Base-by-base conservation (phyloP, 2,113 vertebrate genomes). In the Cyprinodon variegatus region DNA sequence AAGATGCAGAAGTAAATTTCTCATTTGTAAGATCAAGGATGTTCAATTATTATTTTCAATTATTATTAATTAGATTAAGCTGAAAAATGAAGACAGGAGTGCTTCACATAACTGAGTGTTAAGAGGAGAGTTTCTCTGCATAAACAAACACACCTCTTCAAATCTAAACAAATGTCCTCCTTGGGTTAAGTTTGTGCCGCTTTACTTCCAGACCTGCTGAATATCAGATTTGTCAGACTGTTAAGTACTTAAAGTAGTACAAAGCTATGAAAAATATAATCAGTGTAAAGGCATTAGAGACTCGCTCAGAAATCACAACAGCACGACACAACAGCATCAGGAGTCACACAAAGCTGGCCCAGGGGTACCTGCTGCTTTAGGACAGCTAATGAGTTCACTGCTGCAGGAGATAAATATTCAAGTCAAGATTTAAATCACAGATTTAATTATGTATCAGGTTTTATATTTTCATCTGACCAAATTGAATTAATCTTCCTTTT, bases 191-290 rank as follows among this genome's bases (percentile, higher is more conserved):
- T 84, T 72, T 85, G 85, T 93, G 88, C 77, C 73, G 73, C 89
- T 92, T 92, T 86, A 90, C 83, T 86, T 93, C 93, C 91, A 93
- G 90, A 86, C 94, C 92, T 90, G 93, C 93, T 95, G 93, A 93
- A 94, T 92, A 88, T 89, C 89, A 83, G 48, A 89, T 88, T 83
- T 81, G 85, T 92, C 85, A 91, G 80, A 89, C 84, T 79, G 84
- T 88, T 66, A 77, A 91, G 85, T 90, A 87, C 93, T 78, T 84
- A 91, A 90, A 85, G 83, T 86, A 84, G 36, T 88, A 93, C 83
- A 93, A 93, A 95, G 85, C 86, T 86, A 92, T 78, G 86, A 90
- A 94, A 94, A 94, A 88, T 79, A 86, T 65, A 29, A 78, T 87
- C 83, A 87, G 79, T 92, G 70, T 88, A 86, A 90, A 87, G 83